phyloP scores from a whole-genome alignment of 1,140 invertebrate genomes.

The Polyergus mexicanus region DNA sequence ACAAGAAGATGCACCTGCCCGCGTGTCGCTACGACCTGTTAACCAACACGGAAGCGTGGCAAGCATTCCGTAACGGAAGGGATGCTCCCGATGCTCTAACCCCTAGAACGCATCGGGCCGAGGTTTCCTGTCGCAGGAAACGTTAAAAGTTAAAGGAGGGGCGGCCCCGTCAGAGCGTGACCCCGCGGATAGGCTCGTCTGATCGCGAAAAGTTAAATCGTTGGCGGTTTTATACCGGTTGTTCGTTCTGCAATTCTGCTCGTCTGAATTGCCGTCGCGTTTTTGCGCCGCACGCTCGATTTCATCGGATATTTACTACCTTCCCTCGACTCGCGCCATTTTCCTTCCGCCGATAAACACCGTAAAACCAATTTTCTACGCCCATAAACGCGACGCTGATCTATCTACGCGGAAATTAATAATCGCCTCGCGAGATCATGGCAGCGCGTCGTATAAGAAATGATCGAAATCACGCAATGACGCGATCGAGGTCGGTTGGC shows the following conservation, averaged over 20 bases:
- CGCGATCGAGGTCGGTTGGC: slow-evolving; percentile 26
- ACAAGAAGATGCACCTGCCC: slow-evolving; percentile 63
- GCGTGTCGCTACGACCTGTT: slow-evolving; percentile 46
- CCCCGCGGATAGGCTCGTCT: slow-evolving; percentile 50
- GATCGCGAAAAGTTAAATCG: slow-evolving; percentile 66
- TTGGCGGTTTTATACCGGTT: slow-evolving; percentile 65
- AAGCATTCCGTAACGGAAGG: slow-evolving; percentile 75
- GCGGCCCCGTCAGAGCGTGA: slow-evolving; percentile 68
- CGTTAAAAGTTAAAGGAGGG: slow-evolving; percentile 66
- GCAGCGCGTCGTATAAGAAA: background rate
- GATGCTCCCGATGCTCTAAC: slow-evolving; percentile 74
- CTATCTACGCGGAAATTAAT: background rate
- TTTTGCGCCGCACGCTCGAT: slow-evolving; percentile 67
- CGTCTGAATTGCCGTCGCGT: slow-evolving; percentile 42
- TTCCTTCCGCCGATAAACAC: background rate
- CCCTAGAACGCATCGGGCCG: slow-evolving; percentile 75
- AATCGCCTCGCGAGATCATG: background rate
- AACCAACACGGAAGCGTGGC: slow-evolving; percentile 72
- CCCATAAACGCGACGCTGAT: background rate
- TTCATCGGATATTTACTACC: slow-evolving; percentile 60
- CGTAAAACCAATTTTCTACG: slow-evolving; percentile 14
- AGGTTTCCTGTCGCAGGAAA: slow-evolving; percentile 80
- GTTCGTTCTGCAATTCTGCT: slow-evolving; percentile 52
- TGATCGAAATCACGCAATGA: background rate
- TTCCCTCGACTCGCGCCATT: background rate